Evolutionary conservation across 2,113 vertebrate genomes (phyloP).

Genomic region (Siniperca chuatsi): DNA sequence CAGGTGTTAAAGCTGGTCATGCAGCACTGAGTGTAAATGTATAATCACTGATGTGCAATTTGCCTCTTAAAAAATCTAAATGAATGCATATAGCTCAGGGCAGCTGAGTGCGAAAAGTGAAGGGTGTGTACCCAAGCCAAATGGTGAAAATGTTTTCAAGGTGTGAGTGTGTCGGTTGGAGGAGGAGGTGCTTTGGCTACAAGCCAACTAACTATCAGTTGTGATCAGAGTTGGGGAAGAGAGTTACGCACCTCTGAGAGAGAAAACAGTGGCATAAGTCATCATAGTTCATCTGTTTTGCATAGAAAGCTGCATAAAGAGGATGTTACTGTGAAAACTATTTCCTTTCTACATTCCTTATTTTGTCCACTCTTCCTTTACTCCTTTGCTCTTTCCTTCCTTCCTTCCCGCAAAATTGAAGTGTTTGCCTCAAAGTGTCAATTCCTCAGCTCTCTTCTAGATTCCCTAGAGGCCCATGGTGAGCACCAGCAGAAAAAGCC

Average conservation of each 20-base stretch:
- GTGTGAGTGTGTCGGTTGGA: conserved; percentile 15
- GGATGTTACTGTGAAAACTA: background rate
- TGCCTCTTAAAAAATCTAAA: conserved; percentile 26
- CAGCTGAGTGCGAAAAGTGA: conserved; percentile 4
- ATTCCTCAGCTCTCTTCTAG: conserved; percentile 35
- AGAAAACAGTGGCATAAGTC: conserved; percentile 33
- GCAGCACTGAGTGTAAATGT: conserved; percentile 41
- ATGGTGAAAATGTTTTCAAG: conserved; percentile 46
- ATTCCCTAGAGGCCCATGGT: conserved; percentile 48
- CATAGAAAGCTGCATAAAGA: background rate
- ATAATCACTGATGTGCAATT: conserved; percentile 28
- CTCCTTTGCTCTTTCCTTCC: conserved; percentile 15
- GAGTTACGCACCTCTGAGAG: conserved; percentile 54
- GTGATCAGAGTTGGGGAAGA: conserved; percentile 48
- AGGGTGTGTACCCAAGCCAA: conserved; percentile 45
- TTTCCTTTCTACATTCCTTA: conserved; percentile 6
- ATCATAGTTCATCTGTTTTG: conserved; percentile 28
- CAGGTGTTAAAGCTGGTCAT: conserved; percentile 55
- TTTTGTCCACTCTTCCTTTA: conserved; percentile 5
- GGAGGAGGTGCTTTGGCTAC: conserved; percentile 61
- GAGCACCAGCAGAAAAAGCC: conserved; percentile 51
- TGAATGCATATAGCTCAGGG: conserved; percentile 39
- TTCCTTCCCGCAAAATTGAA: conserved; percentile 33
- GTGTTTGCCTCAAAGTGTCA: conserved; percentile 49
- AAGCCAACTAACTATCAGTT: conserved; percentile 62